Conservation (phyloP, 2,888 invertebrate species). For the Parnassius glacialis region DNA sequence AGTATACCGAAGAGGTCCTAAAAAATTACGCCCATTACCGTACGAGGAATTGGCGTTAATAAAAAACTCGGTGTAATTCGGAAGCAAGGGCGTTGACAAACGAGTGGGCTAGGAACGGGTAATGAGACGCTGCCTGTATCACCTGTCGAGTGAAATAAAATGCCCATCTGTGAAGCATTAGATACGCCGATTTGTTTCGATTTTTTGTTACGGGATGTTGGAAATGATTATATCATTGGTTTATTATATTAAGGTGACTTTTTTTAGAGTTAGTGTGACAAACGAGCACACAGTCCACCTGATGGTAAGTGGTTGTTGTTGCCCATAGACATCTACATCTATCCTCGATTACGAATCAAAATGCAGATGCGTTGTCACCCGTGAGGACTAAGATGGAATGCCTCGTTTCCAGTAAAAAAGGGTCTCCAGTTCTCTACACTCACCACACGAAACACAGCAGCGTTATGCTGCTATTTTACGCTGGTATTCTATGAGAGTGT, state of each 20-base stretch:
- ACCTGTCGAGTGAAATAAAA: slow-evolving; percentile 58
- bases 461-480: too few relatives aligned
- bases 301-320: too few relatives aligned
- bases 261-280: too few relatives aligned
- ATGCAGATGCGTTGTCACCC: too few relatives aligned
- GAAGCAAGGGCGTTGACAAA: slow-evolving; percentile 68
- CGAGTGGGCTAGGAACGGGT: slow-evolving; percentile 56
- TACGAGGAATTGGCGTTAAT: slow-evolving; percentile 71
- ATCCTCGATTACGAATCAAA: too few relatives aligned
- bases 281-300: too few relatives aligned
- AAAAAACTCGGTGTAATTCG: slow-evolving; percentile 62
- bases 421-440: too few relatives aligned
- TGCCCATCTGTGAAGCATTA: slow-evolving; percentile 44
- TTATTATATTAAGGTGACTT: slow-evolving; percentile 4
- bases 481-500: too few relatives aligned
- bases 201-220: slow-evolving; percentile 9
- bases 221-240: slow-evolving; percentile 6
- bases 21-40: slow-evolving; percentile 70
- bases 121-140: slow-evolving; percentile 64
- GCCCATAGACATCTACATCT: too few relatives aligned
- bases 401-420: too few relatives aligned
- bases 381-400: too few relatives aligned
- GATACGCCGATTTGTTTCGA: slow-evolving; percentile 26
- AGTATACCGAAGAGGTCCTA: slow-evolving; percentile 31
- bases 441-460: too few relatives aligned